These are phyloP conservation scores for Chroicocephalus ridibundus DNA, from an alignment of 2,113 vertebrate species.

Conservation along the genomic window DNA sequence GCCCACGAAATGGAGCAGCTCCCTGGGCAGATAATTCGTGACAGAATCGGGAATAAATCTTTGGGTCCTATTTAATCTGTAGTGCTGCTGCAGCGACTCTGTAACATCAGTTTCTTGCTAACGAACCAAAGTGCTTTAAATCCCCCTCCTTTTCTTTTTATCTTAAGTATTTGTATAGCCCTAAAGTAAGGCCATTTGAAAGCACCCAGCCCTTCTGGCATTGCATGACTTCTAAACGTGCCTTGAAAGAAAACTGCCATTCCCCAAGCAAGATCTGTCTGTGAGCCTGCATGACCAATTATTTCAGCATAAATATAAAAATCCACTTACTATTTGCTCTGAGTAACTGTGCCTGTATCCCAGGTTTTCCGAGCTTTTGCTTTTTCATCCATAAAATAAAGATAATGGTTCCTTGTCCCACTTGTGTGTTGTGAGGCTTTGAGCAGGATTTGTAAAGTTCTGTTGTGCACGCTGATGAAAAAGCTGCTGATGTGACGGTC, in stretches of 20 bases:
- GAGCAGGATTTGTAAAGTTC: neutral
- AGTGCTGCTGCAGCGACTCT: neutral
- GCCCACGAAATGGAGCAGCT: neutral
- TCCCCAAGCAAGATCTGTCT: neutral
- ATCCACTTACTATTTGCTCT: neutral
- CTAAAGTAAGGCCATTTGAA: neutral
- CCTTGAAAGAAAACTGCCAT: neutral
- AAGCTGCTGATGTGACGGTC: neutral
- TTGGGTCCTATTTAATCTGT: neutral
- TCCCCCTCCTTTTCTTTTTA: neutral
- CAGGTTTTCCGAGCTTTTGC: neutral
- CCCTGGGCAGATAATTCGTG: neutral
- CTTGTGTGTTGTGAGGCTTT: neutral
- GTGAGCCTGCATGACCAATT: neutral
- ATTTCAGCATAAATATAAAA: neutral
- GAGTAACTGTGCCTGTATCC: neutral
- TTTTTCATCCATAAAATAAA: neutral
- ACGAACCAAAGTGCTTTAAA: neutral
- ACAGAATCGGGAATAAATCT: neutral
- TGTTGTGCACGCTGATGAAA: neutral
- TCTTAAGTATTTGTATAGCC: neutral
- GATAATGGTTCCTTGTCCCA: neutral
- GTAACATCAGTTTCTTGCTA: neutral
- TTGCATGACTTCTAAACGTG: neutral
- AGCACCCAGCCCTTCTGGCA: neutral